phyloP scores from a whole-genome alignment of 2,888 invertebrate genomes.

The Pycnomerus fuliginosus region DNA sequence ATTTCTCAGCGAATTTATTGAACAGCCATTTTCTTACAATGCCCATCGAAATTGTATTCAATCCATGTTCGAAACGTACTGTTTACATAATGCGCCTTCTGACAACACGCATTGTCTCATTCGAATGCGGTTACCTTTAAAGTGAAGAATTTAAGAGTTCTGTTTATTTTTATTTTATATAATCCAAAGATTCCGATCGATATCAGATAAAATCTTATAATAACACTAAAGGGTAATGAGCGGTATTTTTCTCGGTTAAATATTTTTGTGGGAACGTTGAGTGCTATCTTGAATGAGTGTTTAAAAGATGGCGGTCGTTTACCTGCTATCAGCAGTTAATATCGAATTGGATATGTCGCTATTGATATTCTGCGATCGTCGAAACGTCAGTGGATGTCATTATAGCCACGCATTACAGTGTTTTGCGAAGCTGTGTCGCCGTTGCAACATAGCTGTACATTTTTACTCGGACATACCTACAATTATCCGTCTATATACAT shows the following conservation, averaged over 20 bases:
- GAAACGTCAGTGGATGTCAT: constrained; percentile 38
- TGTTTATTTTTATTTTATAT: no score
- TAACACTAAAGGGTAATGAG: no score
- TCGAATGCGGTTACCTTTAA: constrained; percentile 16
- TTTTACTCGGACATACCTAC: constrained; percentile 42
- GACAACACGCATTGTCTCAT: constrained; percentile 34
- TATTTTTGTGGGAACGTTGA: no score
- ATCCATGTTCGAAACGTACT: no score
- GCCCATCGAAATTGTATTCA: no score
- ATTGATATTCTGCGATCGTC: constrained; percentile 40
- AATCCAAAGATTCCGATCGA: no score
- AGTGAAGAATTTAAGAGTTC: constrained; percentile 24
- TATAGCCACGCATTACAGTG: constrained; percentile 36
- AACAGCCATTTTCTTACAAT: no score
- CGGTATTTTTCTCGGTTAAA: no score
- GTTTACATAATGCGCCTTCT: constrained; percentile 44
- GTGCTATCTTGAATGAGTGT: no score
- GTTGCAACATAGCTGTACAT: constrained; percentile 41
- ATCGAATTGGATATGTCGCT: constrained; percentile 37
- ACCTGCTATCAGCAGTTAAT: constrained; percentile 32
- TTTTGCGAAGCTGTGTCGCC: constrained; percentile 35
- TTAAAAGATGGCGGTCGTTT: constrained; percentile 33
- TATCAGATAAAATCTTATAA: no score
- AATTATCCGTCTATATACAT: constrained; percentile 42
- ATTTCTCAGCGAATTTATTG: no score